Evolutionary conservation across 2,888 invertebrate genomes (phyloP).

Genomic region (Laspeyria flexula): DNA sequence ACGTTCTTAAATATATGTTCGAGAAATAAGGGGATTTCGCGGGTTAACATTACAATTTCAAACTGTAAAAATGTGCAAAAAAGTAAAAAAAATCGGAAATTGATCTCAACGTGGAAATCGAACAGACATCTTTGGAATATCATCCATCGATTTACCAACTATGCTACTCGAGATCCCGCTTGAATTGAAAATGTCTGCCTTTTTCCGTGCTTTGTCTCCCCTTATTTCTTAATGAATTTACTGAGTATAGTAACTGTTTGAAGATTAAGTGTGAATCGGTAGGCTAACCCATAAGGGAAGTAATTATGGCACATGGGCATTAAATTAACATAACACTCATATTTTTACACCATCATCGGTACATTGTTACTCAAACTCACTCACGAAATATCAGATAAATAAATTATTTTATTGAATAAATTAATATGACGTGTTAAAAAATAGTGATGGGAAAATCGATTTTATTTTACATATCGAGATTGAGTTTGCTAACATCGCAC

Average conservation of each 20-base stretch:
- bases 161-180: too few relatives aligned
- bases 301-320: constrained; percentile 80
- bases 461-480: constrained; percentile 18
- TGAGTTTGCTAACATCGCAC: constrained; percentile 49
- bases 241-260: constrained; percentile 42
- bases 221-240: constrained; percentile 38
- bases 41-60: constrained; percentile 11
- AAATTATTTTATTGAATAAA: constrained; percentile 30
- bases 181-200: constrained; percentile 10
- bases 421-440: constrained; percentile 13
- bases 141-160: too few relatives aligned
- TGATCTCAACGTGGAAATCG: too few relatives aligned
- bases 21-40: constrained; percentile 46
- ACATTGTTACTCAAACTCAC: constrained; percentile 53
- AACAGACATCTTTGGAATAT: too few relatives aligned
- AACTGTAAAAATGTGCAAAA: neutral
- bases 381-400: constrained; percentile 36
- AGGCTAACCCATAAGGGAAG: constrained; percentile 65
- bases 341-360: constrained; percentile 64
- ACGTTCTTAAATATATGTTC: constrained; percentile 55
- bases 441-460: constrained; percentile 2
- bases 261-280: constrained; percentile 57
- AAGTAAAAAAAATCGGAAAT: constrained; percentile 18
- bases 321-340: constrained; percentile 66
- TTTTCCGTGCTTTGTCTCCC: constrained; percentile 13